Percentiles rank a stretch among this genome's conserved stretches.
Conservation (phyloP, 2,888 invertebrate species). For the Idaea aversata region DNA sequence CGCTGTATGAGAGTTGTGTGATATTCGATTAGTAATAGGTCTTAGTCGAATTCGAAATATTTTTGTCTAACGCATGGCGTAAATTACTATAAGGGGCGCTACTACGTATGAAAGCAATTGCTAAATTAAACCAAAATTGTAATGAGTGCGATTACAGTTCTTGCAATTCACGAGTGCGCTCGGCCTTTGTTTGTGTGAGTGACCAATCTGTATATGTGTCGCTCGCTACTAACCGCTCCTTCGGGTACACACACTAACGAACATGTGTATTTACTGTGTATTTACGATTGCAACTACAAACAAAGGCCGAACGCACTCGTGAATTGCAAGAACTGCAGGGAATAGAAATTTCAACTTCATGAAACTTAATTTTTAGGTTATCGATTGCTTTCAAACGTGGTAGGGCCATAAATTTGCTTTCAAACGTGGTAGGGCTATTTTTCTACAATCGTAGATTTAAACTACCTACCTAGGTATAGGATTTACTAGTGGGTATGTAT, state of each 20-base stretch:
- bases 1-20: constrained; percentile 51
- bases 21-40: constrained; percentile 62
- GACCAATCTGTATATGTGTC: no score
- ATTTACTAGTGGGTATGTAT: constrained; percentile 49
- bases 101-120: background rate
- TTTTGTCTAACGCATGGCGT: constrained; percentile 58
- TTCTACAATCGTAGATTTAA: constrained; percentile 57
- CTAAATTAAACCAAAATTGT: background rate
- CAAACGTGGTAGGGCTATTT: constrained; percentile 38
- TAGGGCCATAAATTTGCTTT: constrained; percentile 14
- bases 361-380: background rate
- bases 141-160: background rate
- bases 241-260: no score
- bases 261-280: no score
- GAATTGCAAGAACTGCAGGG: no score
- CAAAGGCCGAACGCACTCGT: no score
- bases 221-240: no score
- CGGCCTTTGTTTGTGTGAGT: no score
- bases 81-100: constrained; percentile 11
- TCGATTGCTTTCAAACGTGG: background rate
- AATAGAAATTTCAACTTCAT: background rate
- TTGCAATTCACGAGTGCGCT: no score
- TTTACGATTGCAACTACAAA: no score
- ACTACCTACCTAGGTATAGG: constrained; percentile 38
- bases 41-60: constrained; percentile 58